Evolutionary conservation across 2,888 invertebrate species (phyloP), one percentile per base, ranked within the genome.

Genomic region (Hesperia comma): DNA sequence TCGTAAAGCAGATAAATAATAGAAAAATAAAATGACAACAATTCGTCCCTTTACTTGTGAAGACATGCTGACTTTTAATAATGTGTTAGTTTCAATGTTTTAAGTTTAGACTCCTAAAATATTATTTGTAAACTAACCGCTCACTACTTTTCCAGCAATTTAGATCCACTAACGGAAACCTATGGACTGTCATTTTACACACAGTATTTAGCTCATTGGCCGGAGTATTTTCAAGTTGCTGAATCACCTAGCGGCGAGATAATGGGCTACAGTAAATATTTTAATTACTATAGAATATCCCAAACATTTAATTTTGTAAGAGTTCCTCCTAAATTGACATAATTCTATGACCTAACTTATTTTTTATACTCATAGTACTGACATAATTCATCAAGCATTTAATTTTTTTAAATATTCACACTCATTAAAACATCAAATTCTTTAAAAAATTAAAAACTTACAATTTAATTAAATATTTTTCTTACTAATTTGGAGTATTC

Each of bases 121-220:
- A 37, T 37, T 37, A 12, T 37, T 37, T 37, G 3, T 12, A 12
- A 37, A 12, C 2, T 8, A 37, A 37, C 37, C 12, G 37, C 5
- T 53, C 6, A n/a, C 6, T 2, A 14, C 26, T 77, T 72, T 93
- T 94, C 69, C 90, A 98, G 98, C 68, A 99, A 99, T 89, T 94
- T 99, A 84, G 99, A 99, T 89, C 98, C 98, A 0, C 92, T 99
- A 61, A 99, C 99, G 5, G 99, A 99, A 93, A 99, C 99, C 19
- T 98, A 98, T 90, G 98, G 98, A 0, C 90, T 98, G 63, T 96
- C 97, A 7, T 99, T 99, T 92, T 99, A 99, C 82, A 97, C 99
- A 90, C 98, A 99, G 82, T 99, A 99, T 90, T 91, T 99, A 81
- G 98, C 98, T 10, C 98, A 98, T 82, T 99, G 99, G 99, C 99